These are phyloP conservation scores for Xanthia togata DNA, from an alignment of 2,888 invertebrate genomes.

Conservation along the genomic window DNA sequence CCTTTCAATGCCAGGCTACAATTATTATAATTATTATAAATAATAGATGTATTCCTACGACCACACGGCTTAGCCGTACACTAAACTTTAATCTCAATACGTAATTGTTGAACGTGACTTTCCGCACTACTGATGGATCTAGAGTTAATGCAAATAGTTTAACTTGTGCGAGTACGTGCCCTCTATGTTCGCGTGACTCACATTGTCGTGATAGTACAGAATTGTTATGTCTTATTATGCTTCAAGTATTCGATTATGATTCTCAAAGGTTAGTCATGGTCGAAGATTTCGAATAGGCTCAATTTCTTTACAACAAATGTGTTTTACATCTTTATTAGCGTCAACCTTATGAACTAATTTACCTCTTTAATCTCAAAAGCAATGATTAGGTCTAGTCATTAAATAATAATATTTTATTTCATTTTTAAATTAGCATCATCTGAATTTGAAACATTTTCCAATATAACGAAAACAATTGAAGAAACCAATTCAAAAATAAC, in stretches of 20 bases:
- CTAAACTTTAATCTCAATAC: constrained; percentile 61
- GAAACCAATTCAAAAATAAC: constrained; percentile 37
- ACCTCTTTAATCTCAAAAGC: no score
- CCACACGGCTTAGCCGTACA: constrained; percentile 45
- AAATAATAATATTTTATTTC: background rate
- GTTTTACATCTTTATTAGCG: background rate
- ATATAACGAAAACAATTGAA: constrained; percentile 2
- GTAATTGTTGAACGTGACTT: constrained; percentile 65
- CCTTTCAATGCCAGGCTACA: background rate
- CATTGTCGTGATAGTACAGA: constrained; percentile 46
- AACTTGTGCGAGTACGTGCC: constrained; percentile 36
- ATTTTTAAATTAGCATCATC: background rate
- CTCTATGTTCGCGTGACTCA: constrained; percentile 38
- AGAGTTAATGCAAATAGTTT: constrained; percentile 60
- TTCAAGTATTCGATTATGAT: constrained; percentile 29
- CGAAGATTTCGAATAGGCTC: background rate
- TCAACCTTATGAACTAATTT: background rate
- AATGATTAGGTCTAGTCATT: no score
- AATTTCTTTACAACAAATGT: background rate
- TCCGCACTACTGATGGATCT: constrained; percentile 47
- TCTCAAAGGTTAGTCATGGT: constrained; percentile 9
- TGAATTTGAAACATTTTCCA: background rate
- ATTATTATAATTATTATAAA: background rate
- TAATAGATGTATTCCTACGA: background rate
- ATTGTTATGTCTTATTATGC: constrained; percentile 54